phyloP scores from a whole-genome alignment of 2,797 vertebrate species.

The Ispidina lecontei region DNA sequence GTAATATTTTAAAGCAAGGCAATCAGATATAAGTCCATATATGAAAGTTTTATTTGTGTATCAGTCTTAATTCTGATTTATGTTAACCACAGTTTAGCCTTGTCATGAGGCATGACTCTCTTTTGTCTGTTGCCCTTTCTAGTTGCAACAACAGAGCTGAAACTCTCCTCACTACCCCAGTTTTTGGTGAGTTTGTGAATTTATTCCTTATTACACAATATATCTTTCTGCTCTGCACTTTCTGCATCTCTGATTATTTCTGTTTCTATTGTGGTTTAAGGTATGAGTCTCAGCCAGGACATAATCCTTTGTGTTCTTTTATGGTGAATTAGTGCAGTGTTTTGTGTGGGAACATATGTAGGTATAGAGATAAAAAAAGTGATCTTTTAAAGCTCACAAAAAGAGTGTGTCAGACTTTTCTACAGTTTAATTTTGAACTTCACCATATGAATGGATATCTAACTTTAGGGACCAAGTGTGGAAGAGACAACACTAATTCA shows the following conservation, averaged over 20 bases:
- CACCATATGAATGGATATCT: neutral
- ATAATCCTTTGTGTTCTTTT: neutral
- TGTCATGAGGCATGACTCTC: too few species aligned
- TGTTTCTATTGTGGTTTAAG: neutral
- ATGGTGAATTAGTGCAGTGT: conserved; percentile 7
- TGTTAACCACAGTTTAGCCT: too few species aligned
- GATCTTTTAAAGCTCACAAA: conserved; percentile 25
- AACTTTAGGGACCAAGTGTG: neutral
- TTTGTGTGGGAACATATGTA: conserved; percentile 15
- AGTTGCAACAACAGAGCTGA: too few species aligned
- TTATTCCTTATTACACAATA: neutral
- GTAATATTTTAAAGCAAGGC: too few species aligned
- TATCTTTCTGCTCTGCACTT: neutral
- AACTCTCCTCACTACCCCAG: neutral
- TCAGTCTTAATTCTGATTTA: too few species aligned
- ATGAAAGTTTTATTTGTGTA: too few species aligned
- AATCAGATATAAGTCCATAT: neutral
- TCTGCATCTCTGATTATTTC: neutral
- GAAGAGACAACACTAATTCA: neutral
- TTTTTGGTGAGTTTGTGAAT: neutral
- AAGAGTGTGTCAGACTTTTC: conserved; percentile 1
- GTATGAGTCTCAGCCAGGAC: conserved; percentile 13
- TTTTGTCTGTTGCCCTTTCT: too few species aligned
- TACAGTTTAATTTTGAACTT: conserved; percentile 12
- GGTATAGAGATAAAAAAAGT: conserved; percentile 34